phyloP scores from a whole-genome alignment of 2,888 invertebrate species.

The Vanessa cardui region DNA sequence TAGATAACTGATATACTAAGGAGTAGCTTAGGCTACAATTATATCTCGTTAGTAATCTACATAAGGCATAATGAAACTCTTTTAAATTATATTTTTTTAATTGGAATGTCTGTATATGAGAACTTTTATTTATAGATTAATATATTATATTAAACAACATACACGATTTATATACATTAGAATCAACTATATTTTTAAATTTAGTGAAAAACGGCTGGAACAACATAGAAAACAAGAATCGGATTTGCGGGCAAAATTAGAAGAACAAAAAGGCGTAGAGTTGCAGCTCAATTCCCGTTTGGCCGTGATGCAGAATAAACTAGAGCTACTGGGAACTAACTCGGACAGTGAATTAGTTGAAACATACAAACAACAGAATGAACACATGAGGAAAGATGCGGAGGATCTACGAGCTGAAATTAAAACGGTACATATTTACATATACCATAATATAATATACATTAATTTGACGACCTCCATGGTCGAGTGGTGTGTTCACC shows the following conservation, averaged over 20 bases:
- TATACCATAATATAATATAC: too few species aligned
- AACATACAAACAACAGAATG: slow-evolving; percentile 63
- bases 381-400: slow-evolving; percentile 61
- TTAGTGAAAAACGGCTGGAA: slow-evolving; percentile 71
- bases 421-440: slow-evolving; percentile 57
- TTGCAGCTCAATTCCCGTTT: slow-evolving; percentile 68
- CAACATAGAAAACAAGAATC: slow-evolving; percentile 70
- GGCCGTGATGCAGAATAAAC: slow-evolving; percentile 68
- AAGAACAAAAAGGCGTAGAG: slow-evolving; percentile 70
- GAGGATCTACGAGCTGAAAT: slow-evolving; percentile 64
- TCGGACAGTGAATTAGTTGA: slow-evolving; percentile 63
- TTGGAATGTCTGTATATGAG: too few species aligned
- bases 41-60: too few species aligned
- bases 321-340: slow-evolving; percentile 61
- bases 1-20: too few species aligned
- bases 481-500: too few species aligned
- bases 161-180: background rate
- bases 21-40: too few species aligned
- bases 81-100: too few species aligned
- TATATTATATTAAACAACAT: too few species aligned
- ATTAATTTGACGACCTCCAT: too few species aligned
- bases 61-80: too few species aligned
- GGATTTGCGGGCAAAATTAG: slow-evolving; percentile 63
- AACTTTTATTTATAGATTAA: too few species aligned
- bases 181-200: background rate